These are phyloP conservation scores for Teleiodes luculella DNA, from an alignment of 2,888 invertebrate genomes.

Conservation along the genomic window DNA sequence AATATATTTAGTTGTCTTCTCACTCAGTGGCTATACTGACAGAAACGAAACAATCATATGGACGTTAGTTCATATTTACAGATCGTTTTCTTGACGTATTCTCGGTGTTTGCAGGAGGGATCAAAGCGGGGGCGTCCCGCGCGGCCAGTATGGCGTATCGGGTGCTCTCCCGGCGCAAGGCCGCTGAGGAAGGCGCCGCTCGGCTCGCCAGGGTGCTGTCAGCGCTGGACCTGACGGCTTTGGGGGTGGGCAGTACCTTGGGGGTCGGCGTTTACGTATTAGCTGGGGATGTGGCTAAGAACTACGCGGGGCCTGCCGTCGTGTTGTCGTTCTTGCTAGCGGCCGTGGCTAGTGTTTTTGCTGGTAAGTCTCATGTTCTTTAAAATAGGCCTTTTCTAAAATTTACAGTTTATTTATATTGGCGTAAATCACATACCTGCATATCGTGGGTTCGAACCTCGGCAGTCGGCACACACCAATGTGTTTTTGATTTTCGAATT, in stretches of 20 bases:
- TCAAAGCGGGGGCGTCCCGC: slow-evolving; percentile 58
- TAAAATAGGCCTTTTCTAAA: no score
- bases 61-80: no score
- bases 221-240: slow-evolving; percentile 89
- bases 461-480: no score
- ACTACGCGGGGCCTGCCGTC: slow-evolving; percentile 94
- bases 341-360: slow-evolving; percentile 94
- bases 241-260: slow-evolving; percentile 92
- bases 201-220: slow-evolving; percentile 85
- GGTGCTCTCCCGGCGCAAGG: slow-evolving; percentile 65
- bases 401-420: no score
- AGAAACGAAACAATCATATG: no score
- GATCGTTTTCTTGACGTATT: background rate
- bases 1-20: no score
- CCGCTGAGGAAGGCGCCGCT: slow-evolving; percentile 67
- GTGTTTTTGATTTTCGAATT: no score
- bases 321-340: slow-evolving; percentile 94
- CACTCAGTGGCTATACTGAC: no score
- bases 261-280: slow-evolving; percentile 97
- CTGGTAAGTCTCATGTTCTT: slow-evolving; percentile 87
- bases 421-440: no score
- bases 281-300: slow-evolving; percentile 92
- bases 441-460: no score
- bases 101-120: slow-evolving; percentile 46
- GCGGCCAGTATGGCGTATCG: slow-evolving; percentile 54